Base-by-base conservation (phyloP, 2,888 invertebrate genomes). In the Leptinotarsa haldemani region DNA sequence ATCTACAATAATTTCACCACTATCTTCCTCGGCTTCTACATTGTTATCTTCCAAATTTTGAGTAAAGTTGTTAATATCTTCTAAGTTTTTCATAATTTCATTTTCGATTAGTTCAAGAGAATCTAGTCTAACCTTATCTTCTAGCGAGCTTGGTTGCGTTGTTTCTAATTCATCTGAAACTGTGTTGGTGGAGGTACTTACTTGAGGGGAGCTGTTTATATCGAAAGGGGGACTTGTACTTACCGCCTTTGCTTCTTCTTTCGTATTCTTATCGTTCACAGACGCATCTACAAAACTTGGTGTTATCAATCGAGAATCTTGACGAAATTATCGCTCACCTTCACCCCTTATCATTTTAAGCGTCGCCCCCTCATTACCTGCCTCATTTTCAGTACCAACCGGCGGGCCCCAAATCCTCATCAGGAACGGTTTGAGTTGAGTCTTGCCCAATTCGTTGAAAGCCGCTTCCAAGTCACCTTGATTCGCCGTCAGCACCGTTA, bases 371-470 rank as follows among this genome's bases (percentile, higher is more conserved):
- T 86, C 85, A 82, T 89, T 88, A 76, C 90, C 88, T 79, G 87
- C 86, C 82, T 93, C 92, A 83, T 93, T 93, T 83, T 93, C 93
- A 78, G 90, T 91, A 78, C 93, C 93, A 73, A 90, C 90, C 22
- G 92, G 92, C 74, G 94, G 93, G 74, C 94, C 94, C 93, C 94
- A 94, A 82, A 94, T 94, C 84, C 93, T 89, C 93, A 94, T 94
- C 78, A 94, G 87, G 88, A 94, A 94, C 65, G 94, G 94, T 85
- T 94, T 94, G 75, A 94, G 87, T 84, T 94, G 94, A 78, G 92
- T 92, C 84, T 93, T 94, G 83, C 92, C 93, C 74, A 94, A 88
- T 84, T 94, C 94, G 78, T 91, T 88, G 77, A 91, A 89, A 20
- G 94, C 93, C 50, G 91, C 89, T 76, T 94, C 94, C 77, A 93